A percentile compares a stretch with the other conserved stretches of the same genome.
These are phyloP conservation scores for Enteromius viviparus DNA, from an alignment of 2,797 vertebrate genomes.

Conservation along the genomic window DNA sequence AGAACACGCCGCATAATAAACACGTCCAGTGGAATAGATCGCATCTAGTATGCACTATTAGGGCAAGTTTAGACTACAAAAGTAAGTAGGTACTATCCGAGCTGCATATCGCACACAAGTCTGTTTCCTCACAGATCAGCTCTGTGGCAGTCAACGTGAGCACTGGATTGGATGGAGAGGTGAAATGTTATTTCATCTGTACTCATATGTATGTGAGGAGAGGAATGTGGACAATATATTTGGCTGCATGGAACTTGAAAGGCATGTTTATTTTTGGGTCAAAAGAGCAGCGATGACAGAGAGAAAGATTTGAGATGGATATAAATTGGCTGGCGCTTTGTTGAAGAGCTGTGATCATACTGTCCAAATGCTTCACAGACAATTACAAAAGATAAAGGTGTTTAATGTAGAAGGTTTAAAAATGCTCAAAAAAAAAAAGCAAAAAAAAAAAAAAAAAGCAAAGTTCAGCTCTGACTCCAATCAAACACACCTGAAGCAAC, in stretches of 20 bases:
- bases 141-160: slow-evolving; percentile 32
- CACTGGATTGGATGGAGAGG: slow-evolving; percentile 21
- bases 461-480: no score
- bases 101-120: slow-evolving; percentile 27
- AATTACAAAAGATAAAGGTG: neutral
- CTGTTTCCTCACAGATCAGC: slow-evolving; percentile 29
- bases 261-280: slow-evolving; percentile 36
- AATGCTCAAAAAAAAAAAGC: no score
- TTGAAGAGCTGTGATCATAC: slow-evolving; percentile 11
- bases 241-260: slow-evolving; percentile 29
- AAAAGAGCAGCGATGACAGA: neutral
- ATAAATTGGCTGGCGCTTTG: neutral
- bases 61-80: slow-evolving; percentile 31
- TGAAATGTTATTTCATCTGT: slow-evolving; percentile 49
- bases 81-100: slow-evolving; percentile 1
- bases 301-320: slow-evolving; percentile 43
- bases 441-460: no score
- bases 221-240: slow-evolving; percentile 38
- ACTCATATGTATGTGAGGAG: neutral
- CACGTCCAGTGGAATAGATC: slow-evolving; percentile 26
- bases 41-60: slow-evolving; percentile 26
- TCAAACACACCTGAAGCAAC: no score
- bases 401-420: neutral
- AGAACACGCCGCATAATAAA: slow-evolving; percentile 34
- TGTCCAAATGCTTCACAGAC: neutral